Evolutionary conservation across 2,113 vertebrate species (phyloP), one percentile per base, ranked within the genome.

Genomic region (Hydrochoerus hydrochaeris): DNA sequence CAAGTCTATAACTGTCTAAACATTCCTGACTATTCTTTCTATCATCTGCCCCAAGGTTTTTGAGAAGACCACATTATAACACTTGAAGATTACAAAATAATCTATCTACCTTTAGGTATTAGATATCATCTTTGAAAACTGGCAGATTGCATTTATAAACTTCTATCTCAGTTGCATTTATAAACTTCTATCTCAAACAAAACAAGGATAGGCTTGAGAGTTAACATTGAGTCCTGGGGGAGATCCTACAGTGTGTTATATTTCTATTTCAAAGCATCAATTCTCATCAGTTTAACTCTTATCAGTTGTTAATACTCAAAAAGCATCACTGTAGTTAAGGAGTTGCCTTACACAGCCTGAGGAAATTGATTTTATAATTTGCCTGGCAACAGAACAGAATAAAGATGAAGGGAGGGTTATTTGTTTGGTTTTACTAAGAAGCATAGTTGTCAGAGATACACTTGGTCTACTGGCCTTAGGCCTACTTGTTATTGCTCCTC

Each of bases 331-430:
- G 80, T 62, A 71, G 35, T 20, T 75, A 28, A 94, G 20, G 69
- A 81, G 62, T 80, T 63, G 71, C 8, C 8, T 95, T 82, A 77
- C 17, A 35, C 78, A 91, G 44, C 44, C 32, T 78, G 26, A 44
- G 80, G 78, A 93, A 93, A 90, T 62, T 52, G 28, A 82, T n/a
- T 97, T 91, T 93, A 62, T 82, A 38, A 85, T 71, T 96, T 88
- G 10, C 46, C 52, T 85, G 22, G 89, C 28, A 93, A 81, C 69
- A 93, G 69, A 94, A 88, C 20, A 84, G 12, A 94, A 35, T 17
- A 95, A 41, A 94, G 85, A 90, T 83, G 46, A 94, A 78, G 58
- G 22, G 41, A 69, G n/a, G 4, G 22, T 58, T 77, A 57, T 86
- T 94, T 91, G 41, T 93, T 83, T 13, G 24, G 26, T n/a, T 92